These are phyloP conservation scores for Leptopilina drosophilae DNA, from an alignment of 2,888 invertebrate genomes.

Conservation along the genomic window DNA sequence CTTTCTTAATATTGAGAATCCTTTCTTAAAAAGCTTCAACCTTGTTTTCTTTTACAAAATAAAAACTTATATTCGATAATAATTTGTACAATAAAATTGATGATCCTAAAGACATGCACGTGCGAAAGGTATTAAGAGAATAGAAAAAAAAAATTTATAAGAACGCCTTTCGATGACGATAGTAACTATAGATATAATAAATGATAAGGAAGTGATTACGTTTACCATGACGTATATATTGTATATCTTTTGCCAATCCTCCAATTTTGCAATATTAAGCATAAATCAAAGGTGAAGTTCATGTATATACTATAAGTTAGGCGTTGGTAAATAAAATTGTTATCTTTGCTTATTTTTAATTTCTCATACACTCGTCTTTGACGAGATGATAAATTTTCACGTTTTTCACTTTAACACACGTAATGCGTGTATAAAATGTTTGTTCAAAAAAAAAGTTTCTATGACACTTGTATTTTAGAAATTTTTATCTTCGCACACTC, in stretches of 20 bases:
- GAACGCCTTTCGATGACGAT: not conserved
- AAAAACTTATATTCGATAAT: no score
- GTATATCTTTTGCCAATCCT: slow-evolving; percentile 24
- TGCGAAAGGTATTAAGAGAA: slow-evolving; percentile 5
- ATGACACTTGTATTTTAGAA: not conserved
- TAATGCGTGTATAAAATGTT: not conserved
- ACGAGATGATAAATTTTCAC: not conserved
- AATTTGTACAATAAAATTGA: no score
- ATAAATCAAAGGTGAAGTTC: slow-evolving; percentile 19
- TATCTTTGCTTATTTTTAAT: not conserved
- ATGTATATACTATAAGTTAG: not conserved
- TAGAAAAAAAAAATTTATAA: not conserved
- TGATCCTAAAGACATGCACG: not conserved
- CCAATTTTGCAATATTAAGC: slow-evolving; percentile 33
- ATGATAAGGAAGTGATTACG: not conserved
- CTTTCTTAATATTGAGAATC: no score
- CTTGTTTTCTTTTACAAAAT: no score
- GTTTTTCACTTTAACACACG: not conserved
- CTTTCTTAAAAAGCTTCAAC: no score
- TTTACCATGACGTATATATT: not conserved
- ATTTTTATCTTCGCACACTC: not conserved
- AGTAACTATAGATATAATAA: slow-evolving; percentile 3
- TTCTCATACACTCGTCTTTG: not conserved
- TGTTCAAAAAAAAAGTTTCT: not conserved
- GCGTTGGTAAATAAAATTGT: not conserved